These are phyloP conservation scores for Stigmatopora nigra DNA, from an alignment of 2,113 vertebrate genomes.

Conservation along the genomic window DNA sequence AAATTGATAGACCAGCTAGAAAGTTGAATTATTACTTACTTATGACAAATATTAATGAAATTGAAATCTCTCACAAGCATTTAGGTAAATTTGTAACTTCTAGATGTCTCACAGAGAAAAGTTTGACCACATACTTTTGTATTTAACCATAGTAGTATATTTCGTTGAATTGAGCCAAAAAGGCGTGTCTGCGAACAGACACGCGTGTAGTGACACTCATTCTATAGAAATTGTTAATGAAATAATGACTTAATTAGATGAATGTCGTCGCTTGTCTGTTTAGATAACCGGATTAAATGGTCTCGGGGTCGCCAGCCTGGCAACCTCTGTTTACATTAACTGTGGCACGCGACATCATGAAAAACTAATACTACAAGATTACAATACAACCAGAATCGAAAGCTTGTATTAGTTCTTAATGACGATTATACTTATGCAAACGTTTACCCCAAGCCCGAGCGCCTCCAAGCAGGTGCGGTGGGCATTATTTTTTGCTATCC, in stretches of 20 bases:
- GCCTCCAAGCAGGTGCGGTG: neutral
- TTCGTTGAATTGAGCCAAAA: neutral
- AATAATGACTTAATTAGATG: neutral
- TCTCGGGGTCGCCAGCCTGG: neutral
- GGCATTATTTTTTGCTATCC: neutral
- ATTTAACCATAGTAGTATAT: neutral
- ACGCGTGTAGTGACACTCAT: neutral
- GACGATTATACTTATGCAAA: neutral
- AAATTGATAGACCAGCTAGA: too few species aligned
- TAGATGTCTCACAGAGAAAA: neutral
- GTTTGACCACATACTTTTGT: neutral
- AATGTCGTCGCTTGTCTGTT: neutral
- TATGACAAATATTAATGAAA: too few species aligned
- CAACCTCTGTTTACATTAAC: conserved; percentile 3
- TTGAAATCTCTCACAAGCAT: neutral
- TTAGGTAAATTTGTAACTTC: neutral
- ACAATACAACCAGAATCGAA: neutral
- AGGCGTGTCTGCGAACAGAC: too few species aligned
- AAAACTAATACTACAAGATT: neutral
- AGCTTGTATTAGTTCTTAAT: neutral
- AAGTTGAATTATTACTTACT: too few species aligned
- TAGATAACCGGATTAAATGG: neutral
- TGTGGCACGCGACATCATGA: too few species aligned
- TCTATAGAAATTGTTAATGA: conserved; percentile 30
- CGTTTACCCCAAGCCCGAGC: neutral